These are phyloP conservation scores for Phycodurus eques DNA, from an alignment of 2,113 vertebrate genomes.

Conservation along the genomic window DNA sequence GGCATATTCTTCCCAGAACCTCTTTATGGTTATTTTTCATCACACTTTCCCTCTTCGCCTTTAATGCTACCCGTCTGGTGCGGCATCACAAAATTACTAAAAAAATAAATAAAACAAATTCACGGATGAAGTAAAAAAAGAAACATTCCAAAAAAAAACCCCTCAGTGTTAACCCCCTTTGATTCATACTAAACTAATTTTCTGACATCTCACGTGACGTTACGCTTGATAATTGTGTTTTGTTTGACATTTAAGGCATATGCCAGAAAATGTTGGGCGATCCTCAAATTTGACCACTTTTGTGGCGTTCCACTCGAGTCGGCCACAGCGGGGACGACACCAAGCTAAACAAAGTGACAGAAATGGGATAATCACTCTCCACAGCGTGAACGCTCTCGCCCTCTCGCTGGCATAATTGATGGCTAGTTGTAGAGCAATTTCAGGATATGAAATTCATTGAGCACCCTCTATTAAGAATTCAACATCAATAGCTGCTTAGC, in stretches of 20 bases:
- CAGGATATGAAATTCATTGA: conserved; percentile 9
- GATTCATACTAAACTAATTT: too few relatives aligned
- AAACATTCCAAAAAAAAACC: too few relatives aligned
- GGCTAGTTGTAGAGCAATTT: conserved; percentile 24
- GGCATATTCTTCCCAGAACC: too few relatives aligned
- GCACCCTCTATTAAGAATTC: conserved; percentile 4
- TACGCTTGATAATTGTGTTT: neutral
- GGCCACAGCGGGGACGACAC: neutral
- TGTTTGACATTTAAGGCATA: neutral
- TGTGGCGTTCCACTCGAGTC: too few relatives aligned
- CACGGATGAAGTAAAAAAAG: too few relatives aligned
- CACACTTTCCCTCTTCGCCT: too few relatives aligned
- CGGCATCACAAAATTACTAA: too few relatives aligned
- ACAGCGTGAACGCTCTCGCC: conserved; percentile 12
- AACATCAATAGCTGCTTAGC: conserved; percentile 27
- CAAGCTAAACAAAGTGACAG: conserved; percentile 32
- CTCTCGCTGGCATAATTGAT: conserved; percentile 23
- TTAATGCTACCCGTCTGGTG: too few relatives aligned
- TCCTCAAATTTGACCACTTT: neutral
- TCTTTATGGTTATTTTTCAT: too few relatives aligned
- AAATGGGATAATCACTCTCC: conserved; percentile 30
- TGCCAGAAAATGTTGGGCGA: neutral
- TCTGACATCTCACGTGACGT: too few relatives aligned
- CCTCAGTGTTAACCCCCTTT: too few relatives aligned
- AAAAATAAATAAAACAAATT: too few relatives aligned